Evolutionary conservation across 2,888 invertebrate genomes (phyloP).

Genomic region (Drosophila tripunctata): DNA sequence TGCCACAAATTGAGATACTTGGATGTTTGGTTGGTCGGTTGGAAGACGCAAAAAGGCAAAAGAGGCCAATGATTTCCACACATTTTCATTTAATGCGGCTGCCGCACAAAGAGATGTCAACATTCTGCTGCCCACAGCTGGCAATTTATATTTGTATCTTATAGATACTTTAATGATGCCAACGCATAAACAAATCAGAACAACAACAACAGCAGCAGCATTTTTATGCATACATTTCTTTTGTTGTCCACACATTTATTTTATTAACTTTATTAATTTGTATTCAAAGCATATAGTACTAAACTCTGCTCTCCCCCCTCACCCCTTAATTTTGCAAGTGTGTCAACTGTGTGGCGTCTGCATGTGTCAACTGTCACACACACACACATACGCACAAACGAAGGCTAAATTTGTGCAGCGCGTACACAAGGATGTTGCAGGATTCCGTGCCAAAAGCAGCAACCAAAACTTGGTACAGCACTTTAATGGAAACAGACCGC

Average conservation of each 20-base stretch:
- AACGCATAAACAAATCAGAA: slow-evolving; percentile 24
- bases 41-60: slow-evolving; percentile 28
- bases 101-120: slow-evolving; percentile 68
- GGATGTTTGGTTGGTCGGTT: slow-evolving; percentile 20
- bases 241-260: too few relatives aligned
- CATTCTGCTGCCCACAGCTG: slow-evolving; percentile 42
- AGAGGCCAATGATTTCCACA: slow-evolving; percentile 62
- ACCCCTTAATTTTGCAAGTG: slow-evolving; percentile 23
- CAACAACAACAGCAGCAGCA: slow-evolving; percentile 18
- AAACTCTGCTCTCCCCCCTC: slow-evolving; percentile 9
- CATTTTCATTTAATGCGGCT: slow-evolving; percentile 62
- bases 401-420: slow-evolving; percentile 51
- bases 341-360: slow-evolving; percentile 26
- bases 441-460: slow-evolving; percentile 59
- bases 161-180: slow-evolving; percentile 41
- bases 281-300: slow-evolving; percentile 53
- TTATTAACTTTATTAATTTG: too few relatives aligned
- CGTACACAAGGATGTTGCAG: slow-evolving; percentile 54
- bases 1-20: slow-evolving; percentile 17
- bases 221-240: background rate
- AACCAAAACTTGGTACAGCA: slow-evolving; percentile 8
- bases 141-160: slow-evolving; percentile 52
- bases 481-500: slow-evolving; percentile 69
- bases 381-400: slow-evolving; percentile 46
- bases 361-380: slow-evolving; percentile 59